These are phyloP conservation scores for Grus americana DNA, from an alignment of 2,113 vertebrate genomes.

Conservation along the genomic window DNA sequence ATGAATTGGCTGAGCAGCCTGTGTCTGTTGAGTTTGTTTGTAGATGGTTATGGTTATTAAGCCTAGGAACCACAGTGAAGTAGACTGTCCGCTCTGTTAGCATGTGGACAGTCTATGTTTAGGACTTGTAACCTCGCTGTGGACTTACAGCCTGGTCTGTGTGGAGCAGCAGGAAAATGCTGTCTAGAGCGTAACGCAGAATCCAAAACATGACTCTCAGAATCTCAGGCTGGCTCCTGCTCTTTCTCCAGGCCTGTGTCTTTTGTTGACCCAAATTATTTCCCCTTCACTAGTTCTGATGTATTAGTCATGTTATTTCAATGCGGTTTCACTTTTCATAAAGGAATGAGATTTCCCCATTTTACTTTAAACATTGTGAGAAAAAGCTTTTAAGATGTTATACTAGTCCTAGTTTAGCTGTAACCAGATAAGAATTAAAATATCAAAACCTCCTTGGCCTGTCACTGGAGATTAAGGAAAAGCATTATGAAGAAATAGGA, in stretches of 20 bases:
- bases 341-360: not conserved
- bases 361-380: not conserved
- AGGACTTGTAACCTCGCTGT: not conserved
- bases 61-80: not conserved
- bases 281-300: not conserved
- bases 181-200: not conserved
- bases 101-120: not conserved
- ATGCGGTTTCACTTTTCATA: not conserved
- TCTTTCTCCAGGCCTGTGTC: not conserved
- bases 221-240: not conserved
- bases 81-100: not conserved
- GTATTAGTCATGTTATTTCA: conserved; percentile 34
- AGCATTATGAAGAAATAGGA: not conserved
- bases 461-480: not conserved
- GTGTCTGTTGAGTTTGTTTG: not conserved
- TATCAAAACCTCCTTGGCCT: not conserved
- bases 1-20: not conserved
- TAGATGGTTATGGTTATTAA: not conserved
- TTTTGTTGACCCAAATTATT: not conserved
- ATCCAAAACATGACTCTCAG: fast-evolving
- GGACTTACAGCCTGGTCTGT: not conserved
- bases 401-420: not conserved
- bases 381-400: conserved; percentile 22
- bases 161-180: not conserved
- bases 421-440: not conserved